These are phyloP conservation scores for Platycheirus rosarum DNA, from an alignment of 2,888 invertebrate species.

Conservation along the genomic window DNA sequence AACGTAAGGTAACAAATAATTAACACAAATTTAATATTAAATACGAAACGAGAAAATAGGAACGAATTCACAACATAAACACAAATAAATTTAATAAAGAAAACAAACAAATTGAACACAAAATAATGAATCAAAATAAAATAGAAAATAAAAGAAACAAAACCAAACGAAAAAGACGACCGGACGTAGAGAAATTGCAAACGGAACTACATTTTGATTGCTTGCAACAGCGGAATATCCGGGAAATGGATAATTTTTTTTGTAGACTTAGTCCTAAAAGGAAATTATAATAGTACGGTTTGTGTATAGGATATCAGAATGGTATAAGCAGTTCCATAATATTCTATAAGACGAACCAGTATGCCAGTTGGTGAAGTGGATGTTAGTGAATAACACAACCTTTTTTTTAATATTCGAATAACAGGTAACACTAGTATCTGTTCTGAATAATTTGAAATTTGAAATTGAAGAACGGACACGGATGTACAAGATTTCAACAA, in stretches of 20 bases:
- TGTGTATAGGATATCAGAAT: constrained; percentile 8
- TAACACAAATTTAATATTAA: constrained; percentile 33
- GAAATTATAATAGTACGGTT: constrained; percentile 1
- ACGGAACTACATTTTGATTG: constrained; percentile 53
- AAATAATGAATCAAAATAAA: constrained; percentile 24
- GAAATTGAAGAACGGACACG: too few species aligned
- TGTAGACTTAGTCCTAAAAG: neutral
- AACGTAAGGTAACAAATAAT: constrained; percentile 19
- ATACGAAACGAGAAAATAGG: constrained; percentile 19
- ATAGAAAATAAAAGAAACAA: constrained; percentile 42
- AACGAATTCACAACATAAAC: constrained; percentile 28
- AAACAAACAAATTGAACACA: constrained; percentile 6
- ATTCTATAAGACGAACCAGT: neutral
- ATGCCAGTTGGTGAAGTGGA: neutral
- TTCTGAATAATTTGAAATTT: neutral
- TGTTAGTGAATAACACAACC: constrained; percentile 2
- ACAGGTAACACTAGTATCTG: neutral
- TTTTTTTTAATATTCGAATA: too few species aligned
- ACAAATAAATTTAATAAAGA: constrained; percentile 2
- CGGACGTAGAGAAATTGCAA: constrained; percentile 58
- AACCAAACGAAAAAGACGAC: constrained; percentile 30
- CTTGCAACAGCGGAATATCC: constrained; percentile 62
- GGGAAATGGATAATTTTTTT: constrained; percentile 44
- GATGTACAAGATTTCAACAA: too few species aligned
- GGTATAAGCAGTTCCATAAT: neutral